Base-by-base conservation (phyloP, 2,797 vertebrate species). In the Agapornis canus region DNA sequence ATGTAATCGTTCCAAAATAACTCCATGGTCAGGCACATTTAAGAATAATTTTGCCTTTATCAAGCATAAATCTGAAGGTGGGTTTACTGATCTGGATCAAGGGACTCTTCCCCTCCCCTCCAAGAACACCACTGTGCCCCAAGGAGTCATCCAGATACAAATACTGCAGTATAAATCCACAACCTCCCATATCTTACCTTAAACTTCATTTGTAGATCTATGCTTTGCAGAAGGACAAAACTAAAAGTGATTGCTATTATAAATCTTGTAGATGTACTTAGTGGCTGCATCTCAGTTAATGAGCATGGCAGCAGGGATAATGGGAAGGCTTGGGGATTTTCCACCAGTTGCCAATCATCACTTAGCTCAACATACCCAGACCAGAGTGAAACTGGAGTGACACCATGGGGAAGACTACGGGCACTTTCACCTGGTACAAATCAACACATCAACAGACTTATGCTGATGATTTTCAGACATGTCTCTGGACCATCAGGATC, bases 311-410 rank as follows among this genome's bases (percentile, higher is more conserved):
- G 26, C 10, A 19, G 8, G 29, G 51, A 45, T 35, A 39, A 66
- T 47, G 23, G 13, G 23, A 32, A 83, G 11, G 6, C 52, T n/a
- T 52, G 11, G 21, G 23, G 22, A 35, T 81, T 81, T 73, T 48
- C 52, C 45, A 52, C 52, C 0, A 1, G 18, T 51, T 47, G 14
- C 16, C 45, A 43, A 1, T 22, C 5, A 0, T 56, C 3, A 0
- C 35, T 63, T n/a, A 10, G 25, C 57, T 72, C 32, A 40, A 13
- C 16, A 26, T 75, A 72, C 10, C 10, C 56, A 71, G 39, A 31
- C 5, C 13, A 27, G 37, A 4, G n/a, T 63, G 37, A 51, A 76
- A 66, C 26, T 21, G 45, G 25, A 69, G 39, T 26, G 45, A 68
- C 39, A 22, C 13, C 35, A 11, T 0, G 0, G 35, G 26, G 59